Evolutionary conservation across 2,888 invertebrate species (phyloP).

Genomic region (Harpalus rubripes): DNA sequence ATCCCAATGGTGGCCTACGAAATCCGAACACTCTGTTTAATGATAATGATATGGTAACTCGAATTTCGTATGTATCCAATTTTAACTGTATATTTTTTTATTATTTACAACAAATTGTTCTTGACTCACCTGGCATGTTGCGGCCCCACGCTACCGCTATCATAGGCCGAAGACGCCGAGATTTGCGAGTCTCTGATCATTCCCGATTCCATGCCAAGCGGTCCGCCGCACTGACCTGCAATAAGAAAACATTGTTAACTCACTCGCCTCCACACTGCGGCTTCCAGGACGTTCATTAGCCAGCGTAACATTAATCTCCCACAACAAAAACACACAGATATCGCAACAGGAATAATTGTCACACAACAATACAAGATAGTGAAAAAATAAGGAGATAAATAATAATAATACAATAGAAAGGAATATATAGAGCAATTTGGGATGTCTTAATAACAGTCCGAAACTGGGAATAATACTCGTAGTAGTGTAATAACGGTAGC

Average conservation of each 20-base stretch:
- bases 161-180: conserved; percentile 90
- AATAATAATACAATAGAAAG: background rate
- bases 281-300: conserved; percentile 62
- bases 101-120: background rate
- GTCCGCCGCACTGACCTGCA: conserved; percentile 85
- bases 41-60: too few species aligned
- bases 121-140: conserved; percentile 87
- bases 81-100: too few species aligned
- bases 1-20: too few species aligned
- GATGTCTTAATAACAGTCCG: background rate
- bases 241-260: conserved; percentile 70
- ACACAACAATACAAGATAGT: background rate
- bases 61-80: too few species aligned
- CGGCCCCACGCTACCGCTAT: conserved; percentile 89
- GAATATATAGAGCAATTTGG: background rate
- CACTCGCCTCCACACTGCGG: conserved; percentile 36
- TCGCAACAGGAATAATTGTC: background rate
- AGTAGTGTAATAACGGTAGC: background rate
- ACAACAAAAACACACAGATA: background rate
- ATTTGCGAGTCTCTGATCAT: conserved; percentile 88
- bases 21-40: too few species aligned
- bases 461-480: background rate
- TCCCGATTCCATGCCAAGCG: conserved; percentile 91
- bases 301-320: conserved; percentile 65
- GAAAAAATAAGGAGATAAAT: background rate